These are phyloP conservation scores for Drosophila bipectinata DNA, from an alignment of 1,140 invertebrate species.

Conservation along the genomic window DNA sequence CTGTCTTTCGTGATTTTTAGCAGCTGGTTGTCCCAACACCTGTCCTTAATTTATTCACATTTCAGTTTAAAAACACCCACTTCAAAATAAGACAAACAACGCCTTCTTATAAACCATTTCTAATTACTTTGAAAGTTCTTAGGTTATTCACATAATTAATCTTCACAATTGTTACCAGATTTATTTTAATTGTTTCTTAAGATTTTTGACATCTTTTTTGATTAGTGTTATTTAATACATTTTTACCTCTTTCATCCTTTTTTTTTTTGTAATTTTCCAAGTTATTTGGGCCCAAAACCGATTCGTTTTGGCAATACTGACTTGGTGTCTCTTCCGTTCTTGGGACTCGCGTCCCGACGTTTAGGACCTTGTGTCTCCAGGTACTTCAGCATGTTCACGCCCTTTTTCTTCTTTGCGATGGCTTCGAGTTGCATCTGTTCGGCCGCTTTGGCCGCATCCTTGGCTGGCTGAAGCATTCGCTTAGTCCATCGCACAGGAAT, in stretches of 20 bases:
- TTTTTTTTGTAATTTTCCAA: too few species aligned
- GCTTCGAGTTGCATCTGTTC: neutral
- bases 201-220: too few species aligned
- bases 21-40: neutral
- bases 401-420: slow-evolving; percentile 4
- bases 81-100: neutral
- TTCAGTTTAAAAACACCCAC: neutral
- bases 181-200: too few species aligned
- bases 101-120: neutral
- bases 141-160: too few species aligned
- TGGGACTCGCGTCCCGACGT: slow-evolving; percentile 14
- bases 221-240: too few species aligned
- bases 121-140: too few species aligned
- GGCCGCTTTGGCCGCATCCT: slow-evolving; percentile 20
- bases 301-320: neutral
- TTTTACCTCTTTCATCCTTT: too few species aligned
- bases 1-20: neutral
- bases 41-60: neutral
- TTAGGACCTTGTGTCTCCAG: slow-evolving; percentile 16
- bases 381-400: slow-evolving; percentile 47
- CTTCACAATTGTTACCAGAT: too few species aligned
- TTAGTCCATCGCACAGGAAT: slow-evolving; percentile 45
- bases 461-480: slow-evolving; percentile 14
- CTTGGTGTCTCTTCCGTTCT: slow-evolving; percentile 22
- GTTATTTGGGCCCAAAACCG: too few species aligned